Evolutionary conservation across 92 coral and sea anemone species (phyloP).

Genomic region (Montipora capitata): DNA sequence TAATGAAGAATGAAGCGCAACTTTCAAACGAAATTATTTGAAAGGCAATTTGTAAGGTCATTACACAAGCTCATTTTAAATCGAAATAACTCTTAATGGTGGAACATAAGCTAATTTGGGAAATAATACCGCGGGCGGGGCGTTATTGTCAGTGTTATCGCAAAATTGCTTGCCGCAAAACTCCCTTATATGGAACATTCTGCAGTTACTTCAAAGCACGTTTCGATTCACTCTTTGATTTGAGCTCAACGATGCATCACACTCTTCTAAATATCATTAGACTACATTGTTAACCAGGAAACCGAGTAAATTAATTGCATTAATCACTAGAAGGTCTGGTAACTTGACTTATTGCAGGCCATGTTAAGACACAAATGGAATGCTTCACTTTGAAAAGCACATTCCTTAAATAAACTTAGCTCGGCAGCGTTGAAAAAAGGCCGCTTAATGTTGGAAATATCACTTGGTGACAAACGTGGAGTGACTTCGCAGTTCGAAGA

Average conservation of each 20-base stretch:
- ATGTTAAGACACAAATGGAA: background rate
- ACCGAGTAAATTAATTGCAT: background rate
- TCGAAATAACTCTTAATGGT: conserved; percentile 68
- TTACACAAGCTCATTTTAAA: conserved; percentile 66
- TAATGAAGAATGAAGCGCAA: conserved; percentile 44
- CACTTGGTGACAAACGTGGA: too few relatives aligned
- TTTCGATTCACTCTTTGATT: conserved; percentile 6
- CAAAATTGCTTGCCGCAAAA: conserved; percentile 75
- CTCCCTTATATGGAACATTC: conserved; percentile 25
- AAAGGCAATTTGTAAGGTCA: conserved; percentile 62
- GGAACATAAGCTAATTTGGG: conserved; percentile 72
- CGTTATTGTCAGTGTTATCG: conserved; percentile 48
- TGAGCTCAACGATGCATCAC: background rate
- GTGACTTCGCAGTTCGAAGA: too few relatives aligned
- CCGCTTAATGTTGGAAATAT: background rate
- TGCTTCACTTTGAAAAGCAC: background rate
- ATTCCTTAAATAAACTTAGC: background rate
- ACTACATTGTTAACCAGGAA: background rate
- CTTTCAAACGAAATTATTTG: conserved; percentile 71
- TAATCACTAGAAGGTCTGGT: background rate
- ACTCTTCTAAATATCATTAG: background rate
- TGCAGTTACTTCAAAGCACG: conserved; percentile 37
- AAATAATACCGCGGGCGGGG: conserved; percentile 79
- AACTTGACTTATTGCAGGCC: background rate
- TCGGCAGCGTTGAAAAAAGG: background rate